Conservation (phyloP, 1,140 invertebrate species). For the Brachionus rotundiformis region DNA sequence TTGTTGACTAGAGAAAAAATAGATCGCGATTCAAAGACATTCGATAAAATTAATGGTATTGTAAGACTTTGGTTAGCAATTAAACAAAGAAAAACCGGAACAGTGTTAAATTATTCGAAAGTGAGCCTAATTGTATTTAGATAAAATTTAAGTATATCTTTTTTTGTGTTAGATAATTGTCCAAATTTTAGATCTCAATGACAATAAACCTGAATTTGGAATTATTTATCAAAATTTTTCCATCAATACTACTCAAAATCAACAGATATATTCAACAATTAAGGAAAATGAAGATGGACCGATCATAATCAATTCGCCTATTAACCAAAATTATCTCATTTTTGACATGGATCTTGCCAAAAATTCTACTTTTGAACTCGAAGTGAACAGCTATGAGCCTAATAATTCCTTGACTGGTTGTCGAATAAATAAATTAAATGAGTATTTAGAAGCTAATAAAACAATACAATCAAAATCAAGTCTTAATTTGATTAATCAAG, state of each 20-base stretch:
- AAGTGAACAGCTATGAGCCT: background rate
- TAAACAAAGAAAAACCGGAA: background rate
- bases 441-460: background rate
- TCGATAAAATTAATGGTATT: background rate
- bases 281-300: background rate
- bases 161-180: background rate
- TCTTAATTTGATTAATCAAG: slow-evolving; percentile 18
- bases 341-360: background rate
- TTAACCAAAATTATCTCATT: background rate
- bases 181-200: slow-evolving; percentile 1
- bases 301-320: background rate
- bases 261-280: background rate
- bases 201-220: slow-evolving; percentile 22
- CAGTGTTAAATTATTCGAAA: slow-evolving; percentile 20
- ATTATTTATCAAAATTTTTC: background rate
- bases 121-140: background rate
- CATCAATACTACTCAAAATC: background rate
- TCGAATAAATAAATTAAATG: background rate
- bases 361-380: background rate
- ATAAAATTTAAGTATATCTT: background rate
- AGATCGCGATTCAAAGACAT: background rate
- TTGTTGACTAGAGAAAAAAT: background rate
- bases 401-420: background rate
- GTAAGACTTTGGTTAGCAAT: slow-evolving; percentile 19
- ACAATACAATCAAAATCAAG: background rate